These are phyloP conservation scores for Paramacrobiotus metropolitanus DNA, from an alignment of 1,140 invertebrate genomes.

Conservation along the genomic window DNA sequence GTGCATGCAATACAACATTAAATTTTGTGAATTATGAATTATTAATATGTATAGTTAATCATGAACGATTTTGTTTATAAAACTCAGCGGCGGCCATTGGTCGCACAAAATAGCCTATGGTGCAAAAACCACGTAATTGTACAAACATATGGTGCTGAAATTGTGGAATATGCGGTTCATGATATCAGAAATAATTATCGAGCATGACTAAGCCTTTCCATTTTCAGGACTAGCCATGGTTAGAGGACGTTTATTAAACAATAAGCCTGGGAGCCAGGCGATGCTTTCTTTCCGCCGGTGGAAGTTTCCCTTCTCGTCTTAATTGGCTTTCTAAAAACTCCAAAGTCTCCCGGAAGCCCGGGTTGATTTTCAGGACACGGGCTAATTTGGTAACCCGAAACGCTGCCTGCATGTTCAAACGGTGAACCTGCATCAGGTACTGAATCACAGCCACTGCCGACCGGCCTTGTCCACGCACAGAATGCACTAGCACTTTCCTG, in stretches of 20 bases:
- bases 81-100: too few relatives aligned
- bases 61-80: too few relatives aligned
- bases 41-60: too few relatives aligned
- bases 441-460: not conserved
- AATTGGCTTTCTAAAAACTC: not conserved
- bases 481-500: not conserved
- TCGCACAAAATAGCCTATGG: too few relatives aligned
- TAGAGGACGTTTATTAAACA: not conserved
- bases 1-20: too few relatives aligned
- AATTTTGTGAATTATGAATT: too few relatives aligned
- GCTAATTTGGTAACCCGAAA: not conserved
- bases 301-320: not conserved
- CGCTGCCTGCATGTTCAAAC: not conserved
- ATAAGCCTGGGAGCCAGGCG: not conserved
- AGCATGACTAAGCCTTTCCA: too few relatives aligned
- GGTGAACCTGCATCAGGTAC: slow-evolving; percentile 2
- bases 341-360: not conserved
- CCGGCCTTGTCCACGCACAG: not conserved
- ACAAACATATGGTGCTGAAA: too few relatives aligned
- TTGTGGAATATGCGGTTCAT: too few relatives aligned
- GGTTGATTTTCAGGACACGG: not conserved
- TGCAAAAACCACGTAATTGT: too few relatives aligned
- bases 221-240: too few relatives aligned
- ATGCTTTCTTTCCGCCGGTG: not conserved
- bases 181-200: too few relatives aligned